Conservation (phyloP, 2,888 invertebrate species). For the Archips crataeganus region DNA sequence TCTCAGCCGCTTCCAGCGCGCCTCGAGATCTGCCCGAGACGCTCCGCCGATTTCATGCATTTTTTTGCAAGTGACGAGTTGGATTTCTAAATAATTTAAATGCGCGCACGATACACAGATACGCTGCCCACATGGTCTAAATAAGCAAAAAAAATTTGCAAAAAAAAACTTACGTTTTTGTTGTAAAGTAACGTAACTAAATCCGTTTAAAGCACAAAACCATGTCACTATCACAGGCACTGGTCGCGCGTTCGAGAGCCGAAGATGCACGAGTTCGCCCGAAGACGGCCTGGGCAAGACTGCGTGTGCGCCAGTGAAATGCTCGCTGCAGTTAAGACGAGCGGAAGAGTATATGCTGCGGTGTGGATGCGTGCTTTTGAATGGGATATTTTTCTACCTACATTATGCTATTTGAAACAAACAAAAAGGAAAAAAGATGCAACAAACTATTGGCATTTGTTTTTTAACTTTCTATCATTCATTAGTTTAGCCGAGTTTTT, state of each 20-base stretch:
- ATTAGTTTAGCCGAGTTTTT: background rate
- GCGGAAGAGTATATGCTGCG: constrained; percentile 25
- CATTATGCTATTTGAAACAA: background rate
- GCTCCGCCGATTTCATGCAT: constrained; percentile 80
- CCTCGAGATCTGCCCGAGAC: constrained; percentile 58
- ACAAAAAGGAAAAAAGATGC: background rate
- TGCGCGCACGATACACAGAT: constrained; percentile 76
- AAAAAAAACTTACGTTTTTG: constrained; percentile 63
- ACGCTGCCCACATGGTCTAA: constrained; percentile 30
- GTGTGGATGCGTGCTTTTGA: constrained; percentile 4
- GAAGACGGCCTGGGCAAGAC: constrained; percentile 51
- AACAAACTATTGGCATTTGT: background rate
- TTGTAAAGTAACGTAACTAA: constrained; percentile 69
- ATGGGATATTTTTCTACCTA: background rate
- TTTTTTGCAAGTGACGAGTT: constrained; percentile 78
- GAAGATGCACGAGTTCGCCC: constrained; percentile 50
- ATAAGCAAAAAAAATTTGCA: background rate
- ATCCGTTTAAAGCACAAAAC: constrained; percentile 81
- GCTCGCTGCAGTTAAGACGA: constrained; percentile 26
- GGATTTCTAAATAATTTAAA: constrained; percentile 85
- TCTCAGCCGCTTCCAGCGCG: constrained; percentile 55
- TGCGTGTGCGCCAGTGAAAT: constrained; percentile 61
- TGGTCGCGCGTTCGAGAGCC: constrained; percentile 52
- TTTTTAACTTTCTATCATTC: background rate
- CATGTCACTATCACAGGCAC: constrained; percentile 82